phyloP scores from a whole-genome alignment of 2,113 vertebrate species.

The Nannobrachium achirus region DNA sequence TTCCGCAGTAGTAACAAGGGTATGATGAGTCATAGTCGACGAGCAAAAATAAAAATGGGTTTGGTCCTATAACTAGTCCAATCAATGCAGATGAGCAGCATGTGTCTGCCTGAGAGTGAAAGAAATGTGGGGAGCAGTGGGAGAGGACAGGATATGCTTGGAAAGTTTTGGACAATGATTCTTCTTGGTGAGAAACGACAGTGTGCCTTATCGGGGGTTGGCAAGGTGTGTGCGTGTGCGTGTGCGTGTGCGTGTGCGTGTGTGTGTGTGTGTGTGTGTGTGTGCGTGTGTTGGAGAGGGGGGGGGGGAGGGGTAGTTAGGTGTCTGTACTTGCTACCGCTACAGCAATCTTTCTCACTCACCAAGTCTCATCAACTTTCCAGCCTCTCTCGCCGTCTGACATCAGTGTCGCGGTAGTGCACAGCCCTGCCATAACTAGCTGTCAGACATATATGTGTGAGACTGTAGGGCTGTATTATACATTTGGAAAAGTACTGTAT shows the following conservation, averaged over 20 bases:
- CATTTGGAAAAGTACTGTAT: too few relatives aligned
- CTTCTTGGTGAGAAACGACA: background rate
- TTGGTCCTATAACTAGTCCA: background rate
- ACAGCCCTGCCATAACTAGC: too few relatives aligned
- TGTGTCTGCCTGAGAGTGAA: background rate
- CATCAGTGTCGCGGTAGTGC: too few relatives aligned
- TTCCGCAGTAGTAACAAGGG: too few relatives aligned
- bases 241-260: background rate
- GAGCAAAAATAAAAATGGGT: too few relatives aligned
- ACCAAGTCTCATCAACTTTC: too few relatives aligned
- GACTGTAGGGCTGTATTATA: too few relatives aligned
- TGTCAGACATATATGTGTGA: too few relatives aligned
- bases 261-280: background rate
- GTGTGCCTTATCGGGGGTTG: constrained; percentile 15
- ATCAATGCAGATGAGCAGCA: background rate
- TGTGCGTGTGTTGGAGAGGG: constrained; percentile 10
- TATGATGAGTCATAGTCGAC: too few relatives aligned
- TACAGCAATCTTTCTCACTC: too few relatives aligned
- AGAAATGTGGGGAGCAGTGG: background rate
- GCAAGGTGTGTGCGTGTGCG: background rate
- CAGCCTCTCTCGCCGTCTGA: too few relatives aligned
- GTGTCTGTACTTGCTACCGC: constrained; percentile 1
- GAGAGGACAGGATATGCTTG: background rate
- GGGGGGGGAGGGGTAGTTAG: constrained; percentile 3
- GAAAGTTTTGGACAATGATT: constrained; percentile 12